Conservation (phyloP, 2,797 vertebrate genomes). For the Hippoglossus hippoglossus region DNA sequence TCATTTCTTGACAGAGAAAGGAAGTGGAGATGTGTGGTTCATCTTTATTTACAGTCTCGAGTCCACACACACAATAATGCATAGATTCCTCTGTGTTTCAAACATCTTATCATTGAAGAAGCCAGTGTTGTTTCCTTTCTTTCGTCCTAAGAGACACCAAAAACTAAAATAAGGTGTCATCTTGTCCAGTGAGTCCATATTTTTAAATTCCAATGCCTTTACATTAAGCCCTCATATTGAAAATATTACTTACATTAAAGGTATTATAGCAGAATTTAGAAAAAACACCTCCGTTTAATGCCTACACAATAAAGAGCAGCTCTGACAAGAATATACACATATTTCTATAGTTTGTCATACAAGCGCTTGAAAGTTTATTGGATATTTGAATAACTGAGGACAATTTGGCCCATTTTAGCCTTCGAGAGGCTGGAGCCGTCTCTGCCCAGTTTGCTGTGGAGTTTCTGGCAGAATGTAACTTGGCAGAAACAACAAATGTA, state of each 20-base stretch:
- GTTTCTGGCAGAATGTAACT: constrained; percentile 28
- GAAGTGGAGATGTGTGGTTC: no score
- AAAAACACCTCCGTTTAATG: not conserved
- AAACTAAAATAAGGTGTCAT: no score
- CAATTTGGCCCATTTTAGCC: constrained; percentile 3
- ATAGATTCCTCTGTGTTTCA: no score
- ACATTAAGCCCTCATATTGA: not conserved
- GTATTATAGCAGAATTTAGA: no score
- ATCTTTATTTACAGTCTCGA: no score
- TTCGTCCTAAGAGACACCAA: no score
- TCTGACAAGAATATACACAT: not conserved
- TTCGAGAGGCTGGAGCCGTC: constrained; percentile 22
- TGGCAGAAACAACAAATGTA: constrained; percentile 41
- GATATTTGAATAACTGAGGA: constrained; percentile 14
- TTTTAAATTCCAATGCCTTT: constrained; percentile 4
- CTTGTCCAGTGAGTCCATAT: not conserved
- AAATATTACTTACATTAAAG: no score
- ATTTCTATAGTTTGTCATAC: not conserved
- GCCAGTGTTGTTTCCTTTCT: no score
- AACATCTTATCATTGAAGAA: no score
- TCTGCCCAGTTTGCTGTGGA: constrained; percentile 2
- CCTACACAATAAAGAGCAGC: not conserved
- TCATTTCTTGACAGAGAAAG: no score
- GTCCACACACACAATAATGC: no score
- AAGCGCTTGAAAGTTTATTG: not conserved